A percentile compares a stretch with the other conserved stretches of the same genome.
phyloP scores from a whole-genome alignment of 2,797 vertebrate genomes.

The Peromyscus melanophrys region DNA sequence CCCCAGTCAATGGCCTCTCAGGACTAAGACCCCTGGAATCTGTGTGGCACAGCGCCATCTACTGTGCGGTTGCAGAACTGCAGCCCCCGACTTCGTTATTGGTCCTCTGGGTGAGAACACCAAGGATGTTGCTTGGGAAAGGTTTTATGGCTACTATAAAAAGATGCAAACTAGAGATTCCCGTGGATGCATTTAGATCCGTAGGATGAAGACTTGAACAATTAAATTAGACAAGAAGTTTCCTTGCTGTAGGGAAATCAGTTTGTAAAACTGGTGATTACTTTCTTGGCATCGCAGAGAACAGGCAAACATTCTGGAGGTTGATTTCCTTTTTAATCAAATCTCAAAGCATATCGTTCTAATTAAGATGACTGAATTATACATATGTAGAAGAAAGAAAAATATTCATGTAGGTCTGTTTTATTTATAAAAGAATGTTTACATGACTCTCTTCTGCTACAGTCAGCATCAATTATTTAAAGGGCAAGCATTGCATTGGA shows the following conservation, averaged over 20 bases:
- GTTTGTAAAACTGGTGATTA: conserved; percentile 56
- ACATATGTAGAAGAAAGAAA: conserved; percentile 14
- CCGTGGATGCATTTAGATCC: not conserved
- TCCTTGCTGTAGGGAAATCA: conserved; percentile 34
- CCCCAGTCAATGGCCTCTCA: not conserved
- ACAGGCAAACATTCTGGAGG: conserved; percentile 14
- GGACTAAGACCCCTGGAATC: conserved; percentile 37
- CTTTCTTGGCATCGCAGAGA: conserved; percentile 30
- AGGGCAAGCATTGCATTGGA: not conserved
- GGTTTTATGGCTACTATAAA: not conserved
- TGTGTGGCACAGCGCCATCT: conserved; percentile 89
- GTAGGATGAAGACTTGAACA: not conserved
- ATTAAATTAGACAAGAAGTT: conserved; percentile 51
- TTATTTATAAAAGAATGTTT: conserved; percentile 37
- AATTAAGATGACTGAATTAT: conserved; percentile 36
- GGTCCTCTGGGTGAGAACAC: conserved; percentile 57
- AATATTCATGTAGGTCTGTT: conserved; percentile 31
- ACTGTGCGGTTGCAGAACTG: conserved; percentile 84
- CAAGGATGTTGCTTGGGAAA: not conserved
- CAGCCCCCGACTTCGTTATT: not conserved
- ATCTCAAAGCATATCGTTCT: conserved; percentile 46
- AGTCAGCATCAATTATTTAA: not conserved
- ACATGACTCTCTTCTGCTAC: not conserved
- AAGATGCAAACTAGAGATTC: conserved; percentile 19
- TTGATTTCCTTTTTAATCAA: conserved; percentile 28